phyloP scores from a whole-genome alignment of 1,140 invertebrate species.

The Heliothis virescens region DNA sequence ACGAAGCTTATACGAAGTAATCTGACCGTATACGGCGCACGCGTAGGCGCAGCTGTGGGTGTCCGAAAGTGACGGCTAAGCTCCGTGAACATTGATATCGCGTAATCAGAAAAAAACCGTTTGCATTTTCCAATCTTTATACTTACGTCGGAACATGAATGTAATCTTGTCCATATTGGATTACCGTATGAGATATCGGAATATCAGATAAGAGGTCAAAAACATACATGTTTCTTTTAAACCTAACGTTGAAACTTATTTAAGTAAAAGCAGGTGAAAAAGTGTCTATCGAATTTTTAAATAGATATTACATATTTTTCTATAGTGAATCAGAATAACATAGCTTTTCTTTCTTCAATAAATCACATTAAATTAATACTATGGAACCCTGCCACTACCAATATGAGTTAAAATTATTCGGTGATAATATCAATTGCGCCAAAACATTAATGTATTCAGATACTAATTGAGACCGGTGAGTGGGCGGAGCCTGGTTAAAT shows the following conservation, averaged over 20 bases:
- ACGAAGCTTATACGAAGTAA: slow-evolving; percentile 43
- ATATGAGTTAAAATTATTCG: not conserved
- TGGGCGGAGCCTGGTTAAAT: not conserved
- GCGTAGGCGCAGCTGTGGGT: slow-evolving; percentile 53
- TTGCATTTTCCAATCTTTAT: slow-evolving; percentile 21
- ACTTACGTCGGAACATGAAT: too few relatives aligned
- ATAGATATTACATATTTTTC: too few relatives aligned
- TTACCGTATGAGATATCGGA: too few relatives aligned
- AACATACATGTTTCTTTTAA: not conserved
- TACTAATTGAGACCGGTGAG: slow-evolving; percentile 26
- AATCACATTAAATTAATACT: too few relatives aligned
- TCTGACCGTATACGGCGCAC: slow-evolving; percentile 50
- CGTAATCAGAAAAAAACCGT: slow-evolving; percentile 22
- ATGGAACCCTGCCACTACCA: not conserved
- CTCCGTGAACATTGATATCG: slow-evolving; percentile 29
- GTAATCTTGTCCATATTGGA: too few relatives aligned
- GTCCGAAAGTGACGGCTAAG: slow-evolving; percentile 42
- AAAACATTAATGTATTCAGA: slow-evolving; percentile 28
- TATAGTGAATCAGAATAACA: too few relatives aligned
- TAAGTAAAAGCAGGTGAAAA: too few relatives aligned
- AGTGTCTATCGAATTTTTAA: too few relatives aligned
- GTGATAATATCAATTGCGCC: slow-evolving; percentile 31
- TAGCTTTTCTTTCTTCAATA: too few relatives aligned
- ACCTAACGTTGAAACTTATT: too few relatives aligned
- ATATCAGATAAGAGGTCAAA: not conserved